Base-by-base conservation (phyloP, 2,797 vertebrate species). In the Sylvia borin region DNA sequence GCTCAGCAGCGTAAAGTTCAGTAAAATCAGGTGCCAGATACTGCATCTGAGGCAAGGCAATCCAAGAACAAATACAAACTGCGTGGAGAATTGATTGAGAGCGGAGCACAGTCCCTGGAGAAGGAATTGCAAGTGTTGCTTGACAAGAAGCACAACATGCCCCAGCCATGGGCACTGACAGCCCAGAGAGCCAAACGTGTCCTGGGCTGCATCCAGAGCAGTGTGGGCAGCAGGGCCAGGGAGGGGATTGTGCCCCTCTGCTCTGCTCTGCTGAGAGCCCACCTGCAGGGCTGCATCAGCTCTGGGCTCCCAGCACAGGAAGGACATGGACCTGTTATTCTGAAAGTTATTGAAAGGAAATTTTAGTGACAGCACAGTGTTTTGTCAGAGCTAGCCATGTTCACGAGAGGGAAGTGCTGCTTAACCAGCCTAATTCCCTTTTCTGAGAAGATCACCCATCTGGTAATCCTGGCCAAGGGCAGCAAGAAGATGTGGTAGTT, bases 71-170 rank as follows among this genome's bases (percentile, higher is more conserved):
- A 45, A 40, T 3, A 50, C 10, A 31, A 27, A 34, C 9, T 51
- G 31, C 17, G 7, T 7, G 10, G 18, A 58, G 72, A 58, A 58
- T 14, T 13, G 25, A 27, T 6, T 27, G 45, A 71, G 65, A 65
- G 51, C 17, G 58, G 38, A 57, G 43, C 8, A 22, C 24, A 8
- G 6, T 6, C 14, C 16, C 50, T 20, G 24, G 38, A 71, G n/a
- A 26, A 51, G 45, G 17, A 51, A 15, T 18, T 58, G 8, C 0
- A 2, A 3, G 2, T 34, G 32, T 12, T 50, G 14, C 9, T 51
- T 51, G 58, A 19, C 21, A 40, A 34, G n/a, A 58, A n/a, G 10
- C 21, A 13, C 3, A 34, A 16, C 25, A 13, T 20, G 29, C 2
- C 7, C 60, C 58, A 57, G 51, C 51, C 38, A 31, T 27, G 50